A percentile compares a stretch with the other conserved stretches of the same genome.
phyloP scores from a whole-genome alignment of 2,113 vertebrate species.

The Porphyrio hochstetteri region DNA sequence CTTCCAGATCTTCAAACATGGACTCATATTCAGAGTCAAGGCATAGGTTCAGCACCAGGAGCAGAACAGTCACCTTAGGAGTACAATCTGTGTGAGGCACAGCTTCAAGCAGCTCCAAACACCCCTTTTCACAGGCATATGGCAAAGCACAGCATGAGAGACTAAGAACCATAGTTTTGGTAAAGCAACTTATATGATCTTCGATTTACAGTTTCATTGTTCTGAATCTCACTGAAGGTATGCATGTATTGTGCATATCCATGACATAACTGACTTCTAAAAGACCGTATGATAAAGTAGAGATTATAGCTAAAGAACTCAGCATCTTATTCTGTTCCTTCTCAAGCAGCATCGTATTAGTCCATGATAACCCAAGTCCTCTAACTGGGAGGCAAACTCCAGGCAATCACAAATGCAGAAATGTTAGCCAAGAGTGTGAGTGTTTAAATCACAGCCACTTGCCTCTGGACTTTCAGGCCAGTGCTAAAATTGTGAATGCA shows the following conservation, averaged over 20 bases:
- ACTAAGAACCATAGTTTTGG: not conserved
- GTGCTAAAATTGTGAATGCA: not conserved
- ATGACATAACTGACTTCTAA: not conserved
- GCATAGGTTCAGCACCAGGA: not conserved
- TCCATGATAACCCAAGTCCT: not conserved
- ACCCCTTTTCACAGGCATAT: accelerated
- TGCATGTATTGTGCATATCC: not conserved
- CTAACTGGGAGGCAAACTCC: not conserved
- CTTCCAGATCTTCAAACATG: not conserved
- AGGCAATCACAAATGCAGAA: not conserved
- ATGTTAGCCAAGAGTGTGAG: not conserved
- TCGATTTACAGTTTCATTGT: not conserved
- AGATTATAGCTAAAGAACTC: not conserved
- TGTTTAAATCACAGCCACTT: not conserved
- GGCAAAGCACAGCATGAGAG: not conserved
- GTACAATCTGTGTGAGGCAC: not conserved
- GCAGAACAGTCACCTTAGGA: not conserved
- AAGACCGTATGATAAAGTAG: not conserved
- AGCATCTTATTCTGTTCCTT: not conserved
- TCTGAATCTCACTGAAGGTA: not conserved
- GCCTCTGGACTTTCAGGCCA: not conserved
- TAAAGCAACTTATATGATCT: not conserved
- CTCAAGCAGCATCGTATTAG: not conserved
- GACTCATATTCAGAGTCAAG: not conserved
- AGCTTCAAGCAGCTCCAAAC: not conserved